Conservation (phyloP, 1,140 invertebrate species). For the Vanessa atalanta region DNA sequence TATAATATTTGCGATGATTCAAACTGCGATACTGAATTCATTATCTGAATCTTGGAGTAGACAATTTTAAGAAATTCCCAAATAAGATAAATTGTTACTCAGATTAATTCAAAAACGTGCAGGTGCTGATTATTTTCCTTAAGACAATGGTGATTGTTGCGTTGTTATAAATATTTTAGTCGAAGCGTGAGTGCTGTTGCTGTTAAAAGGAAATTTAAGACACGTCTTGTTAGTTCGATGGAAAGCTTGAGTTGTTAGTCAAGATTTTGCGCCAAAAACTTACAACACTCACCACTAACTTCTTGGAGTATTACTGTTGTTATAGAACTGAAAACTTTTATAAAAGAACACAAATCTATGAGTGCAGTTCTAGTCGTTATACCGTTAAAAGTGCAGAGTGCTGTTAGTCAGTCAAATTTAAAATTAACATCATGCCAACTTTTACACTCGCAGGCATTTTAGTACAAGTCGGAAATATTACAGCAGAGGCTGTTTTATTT, state of each 20-base stretch:
- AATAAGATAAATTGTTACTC: conserved; percentile 13
- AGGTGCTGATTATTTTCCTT: conserved; percentile 2
- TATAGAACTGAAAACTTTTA: conserved; percentile 73
- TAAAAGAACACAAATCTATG: conserved; percentile 71
- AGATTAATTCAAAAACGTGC: conserved; percentile 11
- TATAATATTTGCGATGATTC: neutral
- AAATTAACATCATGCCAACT: conserved; percentile 67
- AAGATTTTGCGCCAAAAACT: conserved; percentile 66
- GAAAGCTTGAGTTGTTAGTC: conserved; percentile 48
- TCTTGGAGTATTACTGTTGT: conserved; percentile 73
- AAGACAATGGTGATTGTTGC: conserved; percentile 26
- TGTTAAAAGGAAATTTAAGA: conserved; percentile 23
- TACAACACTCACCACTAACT: conserved; percentile 79
- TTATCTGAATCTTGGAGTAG: neutral
- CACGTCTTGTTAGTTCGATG: conserved; percentile 55
- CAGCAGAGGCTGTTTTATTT: conserved; percentile 22
- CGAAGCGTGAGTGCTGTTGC: conserved; percentile 28
- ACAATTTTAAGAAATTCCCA: conserved; percentile 4
- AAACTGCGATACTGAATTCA: neutral
- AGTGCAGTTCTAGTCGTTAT: conserved; percentile 63
- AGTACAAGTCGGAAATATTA: conserved; percentile 75
- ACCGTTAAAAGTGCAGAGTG: conserved; percentile 69
- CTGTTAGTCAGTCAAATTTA: conserved; percentile 73
- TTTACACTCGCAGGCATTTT: conserved; percentile 63
- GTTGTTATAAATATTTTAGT: conserved; percentile 24